These are phyloP conservation scores for Blennius ocellaris DNA, from an alignment of 2,113 vertebrate species.

Conservation along the genomic window DNA sequence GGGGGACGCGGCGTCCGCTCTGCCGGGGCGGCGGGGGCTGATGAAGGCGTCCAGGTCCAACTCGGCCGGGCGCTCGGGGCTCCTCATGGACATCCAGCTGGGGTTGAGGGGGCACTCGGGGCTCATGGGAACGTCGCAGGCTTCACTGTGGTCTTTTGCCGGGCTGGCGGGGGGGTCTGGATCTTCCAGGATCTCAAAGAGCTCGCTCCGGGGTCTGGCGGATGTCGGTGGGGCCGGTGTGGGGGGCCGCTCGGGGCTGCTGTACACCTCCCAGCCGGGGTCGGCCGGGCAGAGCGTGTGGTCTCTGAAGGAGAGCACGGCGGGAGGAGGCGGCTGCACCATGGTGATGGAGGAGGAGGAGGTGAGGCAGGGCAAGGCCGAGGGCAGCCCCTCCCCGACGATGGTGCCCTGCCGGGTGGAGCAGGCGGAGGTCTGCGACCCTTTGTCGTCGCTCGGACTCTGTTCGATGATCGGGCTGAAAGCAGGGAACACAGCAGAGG, in stretches of 20 bases:
- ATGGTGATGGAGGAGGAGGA: constrained; percentile 69
- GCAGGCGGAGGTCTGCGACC: neutral
- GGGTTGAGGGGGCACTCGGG: constrained; percentile 28
- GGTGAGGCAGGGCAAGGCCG: constrained; percentile 49
- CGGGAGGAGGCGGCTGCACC: constrained; percentile 54
- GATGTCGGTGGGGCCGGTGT: neutral
- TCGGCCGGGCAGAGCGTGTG: constrained; percentile 40
- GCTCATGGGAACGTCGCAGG: constrained; percentile 60
- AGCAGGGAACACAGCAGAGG: neutral
- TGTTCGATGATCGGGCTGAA: constrained; percentile 84
- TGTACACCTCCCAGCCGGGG: constrained; percentile 57
- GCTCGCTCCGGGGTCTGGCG: neutral
- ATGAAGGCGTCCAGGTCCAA: constrained; percentile 65
- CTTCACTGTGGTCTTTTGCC: neutral
- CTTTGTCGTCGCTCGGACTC: constrained; percentile 57
- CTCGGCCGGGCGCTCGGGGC: neutral
- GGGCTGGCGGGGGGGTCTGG: constrained; percentile 9
- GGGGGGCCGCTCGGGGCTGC: constrained; percentile 40
- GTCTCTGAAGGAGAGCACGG: constrained; percentile 59
- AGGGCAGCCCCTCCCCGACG: constrained; percentile 54
- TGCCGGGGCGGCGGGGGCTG: constrained; percentile 26
- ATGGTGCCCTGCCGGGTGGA: constrained; percentile 62
- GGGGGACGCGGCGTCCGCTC: fast-evolving
- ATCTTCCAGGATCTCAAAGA: constrained; percentile 47
- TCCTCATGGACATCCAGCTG: constrained; percentile 39